phyloP scores from a whole-genome alignment of 1,140 invertebrate species.

The Caenorhabditis brenneri region DNA sequence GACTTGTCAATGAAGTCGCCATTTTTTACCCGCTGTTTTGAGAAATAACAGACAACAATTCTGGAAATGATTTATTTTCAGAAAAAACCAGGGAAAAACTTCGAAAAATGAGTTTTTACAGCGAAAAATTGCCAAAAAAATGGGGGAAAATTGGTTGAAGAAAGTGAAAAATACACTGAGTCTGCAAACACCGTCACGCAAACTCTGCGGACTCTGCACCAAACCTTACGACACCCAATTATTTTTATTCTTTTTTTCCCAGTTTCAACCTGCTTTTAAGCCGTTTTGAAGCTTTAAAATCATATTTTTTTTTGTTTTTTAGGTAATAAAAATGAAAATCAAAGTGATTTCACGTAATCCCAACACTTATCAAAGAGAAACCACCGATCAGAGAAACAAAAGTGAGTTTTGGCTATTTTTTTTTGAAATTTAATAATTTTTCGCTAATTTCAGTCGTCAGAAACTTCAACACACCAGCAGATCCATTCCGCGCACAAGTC shows the following conservation, averaged over 20 bases:
- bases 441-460: conserved; percentile 86
- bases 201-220: not conserved
- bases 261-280: not conserved
- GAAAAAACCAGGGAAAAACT: no score
- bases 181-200: not conserved
- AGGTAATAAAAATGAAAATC: conserved; percentile 79
- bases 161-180: no score
- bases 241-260: not conserved
- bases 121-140: not conserved
- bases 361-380: conserved; percentile 91
- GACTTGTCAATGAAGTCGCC: conserved; percentile 45
- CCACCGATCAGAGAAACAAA: conserved; percentile 92
- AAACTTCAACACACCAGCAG: conserved; percentile 89
- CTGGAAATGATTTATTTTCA: not conserved
- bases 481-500: conserved; percentile 86
- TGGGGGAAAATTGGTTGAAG: not conserved
- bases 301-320: no score
- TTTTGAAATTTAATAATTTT: conserved; percentile 59
- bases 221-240: not conserved
- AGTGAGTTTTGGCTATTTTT: conserved; percentile 75
- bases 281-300: no score
- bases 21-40: conserved; percentile 25
- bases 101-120: not conserved
- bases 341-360: conserved; percentile 93
- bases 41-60: conserved; percentile 44